A percentile compares a stretch with the other conserved stretches of the same genome.
These are phyloP conservation scores for Amorpha juglandis DNA, from an alignment of 2,888 invertebrate species.

Conservation along the genomic window DNA sequence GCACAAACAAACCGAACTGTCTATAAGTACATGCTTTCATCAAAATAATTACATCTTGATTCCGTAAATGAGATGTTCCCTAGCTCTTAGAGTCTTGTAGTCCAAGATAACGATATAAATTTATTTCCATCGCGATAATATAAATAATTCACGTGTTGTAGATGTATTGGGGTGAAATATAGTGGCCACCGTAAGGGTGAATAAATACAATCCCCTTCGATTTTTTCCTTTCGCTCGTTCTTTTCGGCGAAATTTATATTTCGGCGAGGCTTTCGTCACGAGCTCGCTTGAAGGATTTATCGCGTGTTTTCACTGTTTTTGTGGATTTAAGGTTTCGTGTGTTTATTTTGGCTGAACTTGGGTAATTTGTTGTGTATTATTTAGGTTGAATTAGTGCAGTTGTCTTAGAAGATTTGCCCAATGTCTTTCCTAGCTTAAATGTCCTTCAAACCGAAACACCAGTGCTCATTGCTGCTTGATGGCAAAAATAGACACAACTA, in stretches of 20 bases:
- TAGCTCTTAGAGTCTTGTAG: constrained; percentile 31
- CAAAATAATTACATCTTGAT: background rate
- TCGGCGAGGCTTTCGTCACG: constrained; percentile 42
- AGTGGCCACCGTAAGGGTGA: constrained; percentile 55
- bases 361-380: constrained; percentile 2
- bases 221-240: constrained; percentile 16
- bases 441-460: no score
- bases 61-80: background rate
- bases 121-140: constrained; percentile 67
- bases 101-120: constrained; percentile 51
- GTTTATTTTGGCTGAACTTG: constrained; percentile 41
- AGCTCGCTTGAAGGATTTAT: constrained; percentile 59
- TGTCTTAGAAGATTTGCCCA: no score
- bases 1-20: no score
- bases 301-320: constrained; percentile 41
- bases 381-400: background rate
- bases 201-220: constrained; percentile 42
- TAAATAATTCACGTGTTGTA: constrained; percentile 76
- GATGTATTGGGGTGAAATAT: constrained; percentile 70
- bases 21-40: no score
- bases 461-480: no score
- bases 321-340: constrained; percentile 34
- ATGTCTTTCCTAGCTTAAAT: no score
- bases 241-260: constrained; percentile 23
- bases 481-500: no score